Conservation (phyloP, 2,888 invertebrate genomes). For the Heliconius hortense region DNA sequence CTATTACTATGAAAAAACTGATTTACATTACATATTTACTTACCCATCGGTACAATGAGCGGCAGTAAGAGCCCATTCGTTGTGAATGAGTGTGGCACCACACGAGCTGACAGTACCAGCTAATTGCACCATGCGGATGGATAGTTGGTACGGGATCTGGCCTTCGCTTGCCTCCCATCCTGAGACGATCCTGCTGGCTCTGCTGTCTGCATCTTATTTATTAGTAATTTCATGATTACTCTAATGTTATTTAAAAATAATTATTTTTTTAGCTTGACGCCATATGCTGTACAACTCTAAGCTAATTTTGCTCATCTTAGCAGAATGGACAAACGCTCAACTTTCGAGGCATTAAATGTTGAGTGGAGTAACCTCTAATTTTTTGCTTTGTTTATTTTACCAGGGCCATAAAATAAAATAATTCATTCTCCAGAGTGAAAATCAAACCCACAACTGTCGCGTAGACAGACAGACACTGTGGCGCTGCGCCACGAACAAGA, state of each 20-base stretch:
- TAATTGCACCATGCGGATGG: slow-evolving; percentile 57
- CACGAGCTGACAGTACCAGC: slow-evolving; percentile 56
- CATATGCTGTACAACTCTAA: too few species aligned
- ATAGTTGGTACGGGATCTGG: slow-evolving; percentile 64
- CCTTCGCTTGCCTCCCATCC: slow-evolving; percentile 65
- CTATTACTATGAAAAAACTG: too few species aligned
- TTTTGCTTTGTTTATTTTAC: too few species aligned
- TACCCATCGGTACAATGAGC: slow-evolving; percentile 62
- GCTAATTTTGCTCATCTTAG: too few species aligned
- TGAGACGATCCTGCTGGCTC: slow-evolving; percentile 53
- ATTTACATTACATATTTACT: slow-evolving; percentile 29
- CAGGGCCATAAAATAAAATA: too few species aligned
- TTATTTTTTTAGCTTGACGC: background rate
- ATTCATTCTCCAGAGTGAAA: too few species aligned
- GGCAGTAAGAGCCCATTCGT: slow-evolving; percentile 45
- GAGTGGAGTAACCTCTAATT: too few species aligned
- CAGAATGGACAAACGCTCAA: too few species aligned
- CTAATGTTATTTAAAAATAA: background rate
- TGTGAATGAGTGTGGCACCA: slow-evolving; percentile 56
- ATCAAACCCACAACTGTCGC: too few species aligned
- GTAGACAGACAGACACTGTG: too few species aligned
- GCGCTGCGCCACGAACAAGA: too few species aligned
- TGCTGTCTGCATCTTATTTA: slow-evolving; percentile 8
- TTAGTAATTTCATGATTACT: background rate
- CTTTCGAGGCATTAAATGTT: too few species aligned